Conservation (phyloP, 2,113 vertebrate genomes). For the Sturnus vulgaris region DNA sequence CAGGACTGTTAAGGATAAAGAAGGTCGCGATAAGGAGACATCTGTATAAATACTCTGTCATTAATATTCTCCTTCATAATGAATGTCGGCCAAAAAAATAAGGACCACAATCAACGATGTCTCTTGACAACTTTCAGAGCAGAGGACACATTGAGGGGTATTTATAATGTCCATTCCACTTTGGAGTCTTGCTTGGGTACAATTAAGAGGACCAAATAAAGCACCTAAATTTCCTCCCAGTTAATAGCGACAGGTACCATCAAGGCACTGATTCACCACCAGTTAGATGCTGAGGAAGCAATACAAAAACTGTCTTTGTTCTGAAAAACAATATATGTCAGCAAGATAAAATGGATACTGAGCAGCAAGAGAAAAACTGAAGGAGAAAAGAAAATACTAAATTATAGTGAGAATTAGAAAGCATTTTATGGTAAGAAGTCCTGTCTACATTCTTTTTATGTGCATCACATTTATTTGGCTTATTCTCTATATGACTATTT, state of each 20-base stretch:
- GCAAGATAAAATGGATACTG: neutral
- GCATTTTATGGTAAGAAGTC: neutral
- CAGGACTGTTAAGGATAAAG: neutral
- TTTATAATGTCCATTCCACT: neutral
- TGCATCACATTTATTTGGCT: neutral
- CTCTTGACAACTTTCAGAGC: neutral
- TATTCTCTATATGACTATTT: neutral
- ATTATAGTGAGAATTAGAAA: neutral
- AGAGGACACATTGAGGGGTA: neutral
- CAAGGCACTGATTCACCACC: neutral
- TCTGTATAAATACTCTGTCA: neutral
- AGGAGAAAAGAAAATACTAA: neutral
- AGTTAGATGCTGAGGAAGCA: neutral
- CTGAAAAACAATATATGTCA: neutral
- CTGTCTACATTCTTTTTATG: neutral
- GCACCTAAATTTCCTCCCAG: neutral
- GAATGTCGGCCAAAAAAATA: neutral
- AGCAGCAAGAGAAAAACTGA: neutral
- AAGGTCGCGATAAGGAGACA: neutral
- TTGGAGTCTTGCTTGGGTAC: neutral
- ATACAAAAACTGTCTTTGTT: neutral
- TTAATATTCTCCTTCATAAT: constrained; percentile 7
- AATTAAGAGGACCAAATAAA: neutral
- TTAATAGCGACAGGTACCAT: accelerated
- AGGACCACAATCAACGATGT: neutral